Conservation (phyloP, 1,140 invertebrate species). For the Achroia grisella region DNA sequence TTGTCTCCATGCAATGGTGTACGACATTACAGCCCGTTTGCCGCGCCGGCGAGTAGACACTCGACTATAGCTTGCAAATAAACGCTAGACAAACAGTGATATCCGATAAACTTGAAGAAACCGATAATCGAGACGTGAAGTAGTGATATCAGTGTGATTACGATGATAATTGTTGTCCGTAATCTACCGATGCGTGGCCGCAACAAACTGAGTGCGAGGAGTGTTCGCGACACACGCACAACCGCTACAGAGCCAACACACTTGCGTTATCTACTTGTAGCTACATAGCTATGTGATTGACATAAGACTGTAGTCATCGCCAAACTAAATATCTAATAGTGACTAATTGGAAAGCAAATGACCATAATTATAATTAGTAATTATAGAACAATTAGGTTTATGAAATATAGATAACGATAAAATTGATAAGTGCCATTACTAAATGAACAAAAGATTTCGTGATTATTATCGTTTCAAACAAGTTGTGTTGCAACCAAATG, state of each 20-base stretch:
- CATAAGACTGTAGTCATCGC: background rate
- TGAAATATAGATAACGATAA: no score
- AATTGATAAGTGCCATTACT: no score
- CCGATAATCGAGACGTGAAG: conserved; percentile 23
- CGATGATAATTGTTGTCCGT: conserved; percentile 18
- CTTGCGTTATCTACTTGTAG: background rate
- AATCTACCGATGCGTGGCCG: no score
- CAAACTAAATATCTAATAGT: background rate
- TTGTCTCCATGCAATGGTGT: background rate
- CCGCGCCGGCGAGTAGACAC: background rate
- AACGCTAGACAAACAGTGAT: conserved; percentile 39
- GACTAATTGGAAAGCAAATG: no score
- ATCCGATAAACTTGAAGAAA: conserved; percentile 35
- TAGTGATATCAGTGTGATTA: conserved; percentile 28
- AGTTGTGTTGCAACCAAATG: no score
- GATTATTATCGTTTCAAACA: no score
- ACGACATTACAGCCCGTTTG: background rate
- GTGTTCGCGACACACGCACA: conserved; percentile 11
- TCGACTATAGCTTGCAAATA: conserved; percentile 26
- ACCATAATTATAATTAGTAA: no score
- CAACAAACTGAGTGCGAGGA: conserved; percentile 4
- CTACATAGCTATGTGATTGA: background rate
- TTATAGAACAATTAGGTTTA: no score
- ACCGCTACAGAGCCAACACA: background rate
- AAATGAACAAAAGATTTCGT: no score